Percentiles rank a stretch among this genome's conserved stretches.
phyloP scores from a whole-genome alignment of 1,140 invertebrate species.

The Ceratitis capitata region DNA sequence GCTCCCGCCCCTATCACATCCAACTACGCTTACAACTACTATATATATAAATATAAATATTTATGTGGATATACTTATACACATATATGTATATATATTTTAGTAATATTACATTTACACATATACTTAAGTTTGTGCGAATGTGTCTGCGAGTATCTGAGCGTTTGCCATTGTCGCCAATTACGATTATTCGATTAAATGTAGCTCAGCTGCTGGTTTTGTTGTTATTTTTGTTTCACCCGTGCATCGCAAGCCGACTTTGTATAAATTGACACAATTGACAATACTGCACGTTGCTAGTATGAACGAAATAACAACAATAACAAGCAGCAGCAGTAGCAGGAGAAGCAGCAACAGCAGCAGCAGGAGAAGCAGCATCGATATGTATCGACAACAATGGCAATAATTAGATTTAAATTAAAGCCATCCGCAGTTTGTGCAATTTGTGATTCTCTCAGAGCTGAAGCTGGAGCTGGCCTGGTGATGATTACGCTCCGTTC shows the following conservation, averaged over 20 bases:
- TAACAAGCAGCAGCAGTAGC: not conserved
- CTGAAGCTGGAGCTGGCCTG: not conserved
- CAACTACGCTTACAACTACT: not conserved
- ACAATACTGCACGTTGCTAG: not conserved
- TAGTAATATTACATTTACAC: not conserved
- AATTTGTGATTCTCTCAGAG: not conserved
- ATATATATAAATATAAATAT: not conserved
- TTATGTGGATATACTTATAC: too few relatives aligned
- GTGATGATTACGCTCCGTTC: not conserved
- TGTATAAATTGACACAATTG: not conserved
- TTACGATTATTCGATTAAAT: slow-evolving; percentile 15
- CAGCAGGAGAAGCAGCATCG: not conserved
- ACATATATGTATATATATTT: not conserved
- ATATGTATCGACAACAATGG: not conserved
- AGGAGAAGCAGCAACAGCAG: not conserved
- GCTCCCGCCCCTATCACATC: not conserved
- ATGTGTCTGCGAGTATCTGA: not conserved
- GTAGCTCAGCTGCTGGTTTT: not conserved
- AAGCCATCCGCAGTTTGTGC: slow-evolving; percentile 21
- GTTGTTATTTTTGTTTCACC: not conserved
- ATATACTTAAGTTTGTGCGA: not conserved
- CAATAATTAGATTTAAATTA: slow-evolving; percentile 29
- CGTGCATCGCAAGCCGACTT: not conserved
- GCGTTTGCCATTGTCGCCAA: not conserved
- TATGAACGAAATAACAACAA: not conserved